Conservation (phyloP, 2,797 vertebrate species). For the Enteromius trimaculatus region DNA sequence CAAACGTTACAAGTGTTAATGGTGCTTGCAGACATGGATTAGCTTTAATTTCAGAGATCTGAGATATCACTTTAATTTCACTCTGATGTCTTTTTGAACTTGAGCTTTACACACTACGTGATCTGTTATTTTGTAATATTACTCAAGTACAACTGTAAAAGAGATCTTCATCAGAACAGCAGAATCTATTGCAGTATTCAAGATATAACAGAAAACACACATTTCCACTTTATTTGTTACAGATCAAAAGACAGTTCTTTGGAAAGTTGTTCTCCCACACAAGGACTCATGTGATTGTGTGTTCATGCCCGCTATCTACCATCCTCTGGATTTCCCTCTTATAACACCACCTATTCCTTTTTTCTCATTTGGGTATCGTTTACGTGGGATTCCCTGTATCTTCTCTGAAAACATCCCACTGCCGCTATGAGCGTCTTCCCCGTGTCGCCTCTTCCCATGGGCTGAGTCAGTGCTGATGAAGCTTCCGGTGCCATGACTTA, state of each 20-base stretch:
- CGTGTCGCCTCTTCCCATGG: slow-evolving; percentile 29
- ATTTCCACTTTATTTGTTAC: not conserved
- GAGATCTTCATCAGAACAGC: not conserved
- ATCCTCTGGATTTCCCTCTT: slow-evolving; percentile 6
- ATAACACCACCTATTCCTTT: slow-evolving; percentile 61
- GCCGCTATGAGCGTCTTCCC: slow-evolving; percentile 44
- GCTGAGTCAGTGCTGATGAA: slow-evolving; percentile 50
- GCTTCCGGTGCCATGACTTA: slow-evolving; percentile 52
- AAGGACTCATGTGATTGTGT: slow-evolving; percentile 27
- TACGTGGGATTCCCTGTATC: slow-evolving; percentile 57
- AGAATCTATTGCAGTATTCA: not conserved
- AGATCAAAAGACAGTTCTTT: slow-evolving; percentile 16
- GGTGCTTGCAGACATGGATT: not conserved
- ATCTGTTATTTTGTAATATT: slow-evolving; percentile 1
- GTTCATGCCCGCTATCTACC: slow-evolving; percentile 1
- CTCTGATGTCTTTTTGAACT: not conserved
- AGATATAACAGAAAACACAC: not conserved
- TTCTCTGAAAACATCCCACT: slow-evolving; percentile 40
- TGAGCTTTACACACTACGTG: not conserved
- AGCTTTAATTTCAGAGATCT: not conserved
- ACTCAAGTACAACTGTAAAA: not conserved
- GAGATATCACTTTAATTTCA: not conserved
- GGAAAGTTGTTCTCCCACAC: not conserved
- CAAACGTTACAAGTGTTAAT: not conserved
- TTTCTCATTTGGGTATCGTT: slow-evolving; percentile 49